These are phyloP conservation scores for Proctacanthus coquilletti DNA, from an alignment of 1,140 invertebrate species.

Conservation along the genomic window DNA sequence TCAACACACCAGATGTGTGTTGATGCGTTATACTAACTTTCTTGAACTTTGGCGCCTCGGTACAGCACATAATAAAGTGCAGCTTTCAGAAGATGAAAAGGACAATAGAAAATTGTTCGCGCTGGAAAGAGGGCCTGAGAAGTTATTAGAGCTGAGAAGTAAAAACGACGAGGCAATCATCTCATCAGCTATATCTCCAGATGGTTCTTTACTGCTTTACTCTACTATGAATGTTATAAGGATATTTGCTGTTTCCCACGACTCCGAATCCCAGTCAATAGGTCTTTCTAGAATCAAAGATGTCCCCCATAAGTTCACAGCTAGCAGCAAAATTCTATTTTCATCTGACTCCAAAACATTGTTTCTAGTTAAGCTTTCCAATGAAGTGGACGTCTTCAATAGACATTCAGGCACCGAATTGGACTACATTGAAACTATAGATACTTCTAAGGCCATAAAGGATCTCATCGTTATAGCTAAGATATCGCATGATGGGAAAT, in stretches of 20 bases:
- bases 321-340: conserved; percentile 33
- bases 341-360: conserved; percentile 28
- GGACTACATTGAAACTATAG: conserved; percentile 17
- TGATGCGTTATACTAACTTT: conserved; percentile 52
- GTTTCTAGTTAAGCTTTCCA: conserved; percentile 16
- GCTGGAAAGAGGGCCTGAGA: conserved; percentile 37
- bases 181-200: conserved; percentile 48
- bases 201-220: conserved; percentile 54
- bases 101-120: conserved; percentile 10
- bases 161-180: conserved; percentile 45
- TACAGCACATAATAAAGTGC: conserved; percentile 13
- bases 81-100: conserved; percentile 13
- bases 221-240: conserved; percentile 48
- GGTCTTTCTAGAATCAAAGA: conserved; percentile 31
- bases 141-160: conserved; percentile 44
- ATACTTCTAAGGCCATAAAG: conserved; percentile 9
- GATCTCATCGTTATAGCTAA: conserved; percentile 9
- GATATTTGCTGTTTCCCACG: conserved; percentile 33
- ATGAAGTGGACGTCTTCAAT: conserved; percentile 24
- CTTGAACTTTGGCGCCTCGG: conserved; percentile 51
- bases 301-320: conserved; percentile 23
- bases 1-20: conserved; percentile 38
- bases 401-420: conserved; percentile 29
- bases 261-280: conserved; percentile 22
- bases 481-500: conserved; percentile 34